Evolutionary conservation across 2,888 invertebrate species (phyloP), one percentile per base, ranked within the genome.

Genomic region (Malachius bipustulatus): DNA sequence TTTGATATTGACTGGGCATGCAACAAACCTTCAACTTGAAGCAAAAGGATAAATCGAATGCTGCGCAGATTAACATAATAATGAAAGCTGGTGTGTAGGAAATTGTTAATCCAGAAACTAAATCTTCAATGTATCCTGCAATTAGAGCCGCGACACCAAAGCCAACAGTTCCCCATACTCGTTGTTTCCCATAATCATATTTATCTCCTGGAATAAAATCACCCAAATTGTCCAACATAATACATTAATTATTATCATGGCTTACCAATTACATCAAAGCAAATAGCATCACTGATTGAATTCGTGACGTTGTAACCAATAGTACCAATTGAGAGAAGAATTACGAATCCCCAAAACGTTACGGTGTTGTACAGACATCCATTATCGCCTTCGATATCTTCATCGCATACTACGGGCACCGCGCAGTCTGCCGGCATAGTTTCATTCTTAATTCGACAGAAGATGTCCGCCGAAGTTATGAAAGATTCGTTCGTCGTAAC

Each of bases 261-360:
- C 66, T 64, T 57, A 75, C 84, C 85, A 26, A 93, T 66, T 14
- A 87, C 74, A 59, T 90, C 85, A 53, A 90, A 90, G 57, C 89
- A 88, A 16, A 91, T 79, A 1, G 90, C 88, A 60, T 93, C 93
- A 26, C 84, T 82, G 26, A 91, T 78, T 30, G 82, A 85, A 51
- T 89, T 83, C 16, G 79, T 75, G 0, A 91, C 88, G 56, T 85
- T 87, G 53, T 80, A 87, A 2, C 81, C 79, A 38, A 85, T 79
- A 2, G 76, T 81, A 15, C 84, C 84, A 2, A 81, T 43, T 28
- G 78, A 77, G 68, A 82, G 74, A 13, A 83, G 57, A 1, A 77
- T 44, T 0, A 84, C 74, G 47, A 82, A 85, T 2, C 69, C 64
- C 83, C 82, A 84, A 57, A 85, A 87, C 1, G 71, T 67, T 0